Evolutionary conservation across 2,113 vertebrate genomes (phyloP).

Genomic region (Diadophis punctatus): DNA sequence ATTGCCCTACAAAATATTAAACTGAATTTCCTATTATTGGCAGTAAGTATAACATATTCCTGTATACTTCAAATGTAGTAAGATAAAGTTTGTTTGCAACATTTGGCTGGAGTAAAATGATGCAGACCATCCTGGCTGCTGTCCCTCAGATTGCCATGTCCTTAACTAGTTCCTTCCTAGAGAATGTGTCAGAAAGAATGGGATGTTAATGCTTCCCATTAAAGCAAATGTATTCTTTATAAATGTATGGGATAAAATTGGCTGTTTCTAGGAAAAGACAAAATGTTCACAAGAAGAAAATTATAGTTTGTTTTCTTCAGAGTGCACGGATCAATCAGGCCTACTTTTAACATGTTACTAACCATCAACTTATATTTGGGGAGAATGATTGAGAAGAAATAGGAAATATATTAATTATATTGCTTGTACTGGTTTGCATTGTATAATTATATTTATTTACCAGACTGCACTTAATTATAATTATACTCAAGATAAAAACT

Average conservation of each 20-base stretch:
- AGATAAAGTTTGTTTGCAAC: neutral
- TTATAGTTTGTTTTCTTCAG: neutral
- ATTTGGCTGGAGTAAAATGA: neutral
- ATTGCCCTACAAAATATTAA: neutral
- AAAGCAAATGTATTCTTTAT: too few relatives aligned
- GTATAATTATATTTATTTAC: neutral
- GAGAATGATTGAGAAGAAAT: neutral
- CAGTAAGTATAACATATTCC: neutral
- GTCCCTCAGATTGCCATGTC: neutral
- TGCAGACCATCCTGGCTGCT: neutral
- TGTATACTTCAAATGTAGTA: neutral
- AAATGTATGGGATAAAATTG: neutral
- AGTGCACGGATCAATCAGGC: neutral
- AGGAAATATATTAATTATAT: neutral
- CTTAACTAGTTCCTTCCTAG: accelerated
- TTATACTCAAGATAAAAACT: neutral
- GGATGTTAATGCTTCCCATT: neutral
- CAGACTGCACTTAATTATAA: neutral
- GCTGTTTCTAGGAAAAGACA: neutral
- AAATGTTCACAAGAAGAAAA: neutral
- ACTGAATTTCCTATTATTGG: neutral
- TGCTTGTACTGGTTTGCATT: neutral
- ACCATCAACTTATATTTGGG: accelerated
- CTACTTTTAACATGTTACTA: neutral
- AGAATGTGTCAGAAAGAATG: neutral